A percentile compares a stretch with the other conserved stretches of the same genome.
Conservation (phyloP, 2,888 invertebrate genomes). For the Tinea semifulvella region DNA sequence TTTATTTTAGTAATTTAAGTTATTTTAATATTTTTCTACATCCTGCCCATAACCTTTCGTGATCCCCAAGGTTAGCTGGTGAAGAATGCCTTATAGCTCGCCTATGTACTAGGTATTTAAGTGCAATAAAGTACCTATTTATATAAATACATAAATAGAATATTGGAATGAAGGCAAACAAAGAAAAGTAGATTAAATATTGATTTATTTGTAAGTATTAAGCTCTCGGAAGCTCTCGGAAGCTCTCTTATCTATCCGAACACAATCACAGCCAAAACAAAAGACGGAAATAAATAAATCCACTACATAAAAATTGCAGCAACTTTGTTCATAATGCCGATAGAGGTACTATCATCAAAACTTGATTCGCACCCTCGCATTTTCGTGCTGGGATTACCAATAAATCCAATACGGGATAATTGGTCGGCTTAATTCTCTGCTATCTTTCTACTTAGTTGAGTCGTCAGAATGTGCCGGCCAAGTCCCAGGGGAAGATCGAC, state of each 20-base stretch:
- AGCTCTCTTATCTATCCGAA: slow-evolving; percentile 50
- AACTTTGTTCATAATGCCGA: slow-evolving; percentile 65
- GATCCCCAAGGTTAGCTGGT: too few species aligned
- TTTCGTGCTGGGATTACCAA: slow-evolving; percentile 68
- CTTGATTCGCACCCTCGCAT: slow-evolving; percentile 66
- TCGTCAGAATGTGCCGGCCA: slow-evolving; percentile 66
- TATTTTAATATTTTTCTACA: too few species aligned
- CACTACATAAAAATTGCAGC: slow-evolving; percentile 64
- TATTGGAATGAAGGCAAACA: too few species aligned
- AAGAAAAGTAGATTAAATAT: slow-evolving; percentile 48
- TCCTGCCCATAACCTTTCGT: too few species aligned
- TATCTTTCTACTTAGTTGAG: slow-evolving; percentile 68
- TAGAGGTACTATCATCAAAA: slow-evolving; percentile 65
- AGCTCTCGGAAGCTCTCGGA: slow-evolving; percentile 43
- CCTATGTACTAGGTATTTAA: too few species aligned
- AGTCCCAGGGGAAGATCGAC: slow-evolving; percentile 50
- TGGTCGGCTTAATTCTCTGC: slow-evolving; percentile 67
- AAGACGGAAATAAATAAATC: slow-evolving; percentile 59
- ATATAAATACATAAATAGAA: too few species aligned
- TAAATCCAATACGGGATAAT: slow-evolving; percentile 69
- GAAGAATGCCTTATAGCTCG: too few species aligned
- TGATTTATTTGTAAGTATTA: slow-evolving; percentile 52
- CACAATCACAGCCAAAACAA: slow-evolving; percentile 53
- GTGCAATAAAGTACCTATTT: too few species aligned
- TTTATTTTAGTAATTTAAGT: too few species aligned